Evolutionary conservation across 2,113 vertebrate species (phyloP).

Genomic region (Toxostoma redivivum): DNA sequence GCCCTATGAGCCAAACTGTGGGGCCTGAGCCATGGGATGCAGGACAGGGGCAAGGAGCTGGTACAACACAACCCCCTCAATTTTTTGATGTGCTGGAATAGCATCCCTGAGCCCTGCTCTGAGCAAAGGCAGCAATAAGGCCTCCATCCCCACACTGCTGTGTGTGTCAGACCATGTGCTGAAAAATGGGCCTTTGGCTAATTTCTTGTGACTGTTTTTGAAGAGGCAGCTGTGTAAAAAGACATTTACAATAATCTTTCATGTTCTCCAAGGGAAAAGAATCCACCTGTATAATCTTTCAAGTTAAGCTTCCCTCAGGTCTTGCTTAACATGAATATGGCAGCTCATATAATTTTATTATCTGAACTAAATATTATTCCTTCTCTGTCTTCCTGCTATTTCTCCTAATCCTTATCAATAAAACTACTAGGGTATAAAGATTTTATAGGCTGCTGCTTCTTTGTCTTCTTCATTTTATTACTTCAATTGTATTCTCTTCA

Average conservation of each 20-base stretch:
- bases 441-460: slow-evolving; percentile 26
- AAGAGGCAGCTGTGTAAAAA: neutral
- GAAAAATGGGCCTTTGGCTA: neutral
- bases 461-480: slow-evolving; percentile 11
- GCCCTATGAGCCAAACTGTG: neutral
- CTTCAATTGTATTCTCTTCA: neutral
- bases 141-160: neutral
- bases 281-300: slow-evolving; percentile 49
- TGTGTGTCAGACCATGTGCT: neutral
- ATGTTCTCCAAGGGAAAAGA: slow-evolving; percentile 36
- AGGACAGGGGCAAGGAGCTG: neutral
- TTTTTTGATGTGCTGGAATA: rapidly evolving
- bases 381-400: slow-evolving; percentile 54
- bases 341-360: slow-evolving; percentile 59
- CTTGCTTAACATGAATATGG: slow-evolving; percentile 58
- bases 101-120: rapidly evolving
- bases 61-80: too few species aligned
- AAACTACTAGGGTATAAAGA: slow-evolving; percentile 13
- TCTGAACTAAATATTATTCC: slow-evolving; percentile 48
- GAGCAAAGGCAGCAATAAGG: neutral
- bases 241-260: slow-evolving; percentile 42
- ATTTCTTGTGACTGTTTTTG: slow-evolving; percentile 21
- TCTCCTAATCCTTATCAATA: slow-evolving; percentile 48
- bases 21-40: neutral
- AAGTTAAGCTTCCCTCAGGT: slow-evolving; percentile 49